Base-by-base conservation (phyloP, 2,797 vertebrate genomes). In the Pelochelys cantorii region DNA sequence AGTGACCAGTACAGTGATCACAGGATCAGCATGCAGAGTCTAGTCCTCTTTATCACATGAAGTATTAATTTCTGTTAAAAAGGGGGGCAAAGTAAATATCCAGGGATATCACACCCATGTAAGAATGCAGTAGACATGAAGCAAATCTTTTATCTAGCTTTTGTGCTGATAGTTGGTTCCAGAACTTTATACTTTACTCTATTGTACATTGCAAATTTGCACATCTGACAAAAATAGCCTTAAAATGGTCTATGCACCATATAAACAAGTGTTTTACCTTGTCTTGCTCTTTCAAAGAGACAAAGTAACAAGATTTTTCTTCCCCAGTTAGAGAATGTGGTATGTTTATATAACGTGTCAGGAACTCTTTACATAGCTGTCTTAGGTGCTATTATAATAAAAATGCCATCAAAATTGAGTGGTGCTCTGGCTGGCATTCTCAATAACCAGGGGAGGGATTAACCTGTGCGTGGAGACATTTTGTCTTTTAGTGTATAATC, bases 31-130 rank as follows among this genome's bases (percentile, higher is more conserved):
- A 48, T 25, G 71, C 10, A 42, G 1, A 0, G 90, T 79, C 62
- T 80, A 5, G 13, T 27, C 5, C 12, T 34, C 68, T 84, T 91
- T 86, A 75, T 4, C 86, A 65, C 57, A 75, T 7, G 2, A 22
- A 82, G 12, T 22, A 59, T 1, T 0, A 3, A 52, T 83, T 74
- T 86, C 0, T 29, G 55, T 60, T 57, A 42, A 25, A 81, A 5
- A 55, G 42, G 34, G 25, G 88, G 11, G 54, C 83, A 52, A 85
- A 75, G 13, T 48, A 94, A 94, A 88, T 37, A 81, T 11, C 25
- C 74, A 56, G 79, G 20, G 10, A 34, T 90, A 0, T 77, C 59
- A 22, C 0, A 4, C 4, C 18, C 11, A 0, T n/a, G 42, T 48
- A 48, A 48, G 3, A 81, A 7, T 48, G 79, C 75, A 84, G 18